Base-by-base conservation (phyloP, 2,113 vertebrate species). In the Rhizomys pruinosus region DNA sequence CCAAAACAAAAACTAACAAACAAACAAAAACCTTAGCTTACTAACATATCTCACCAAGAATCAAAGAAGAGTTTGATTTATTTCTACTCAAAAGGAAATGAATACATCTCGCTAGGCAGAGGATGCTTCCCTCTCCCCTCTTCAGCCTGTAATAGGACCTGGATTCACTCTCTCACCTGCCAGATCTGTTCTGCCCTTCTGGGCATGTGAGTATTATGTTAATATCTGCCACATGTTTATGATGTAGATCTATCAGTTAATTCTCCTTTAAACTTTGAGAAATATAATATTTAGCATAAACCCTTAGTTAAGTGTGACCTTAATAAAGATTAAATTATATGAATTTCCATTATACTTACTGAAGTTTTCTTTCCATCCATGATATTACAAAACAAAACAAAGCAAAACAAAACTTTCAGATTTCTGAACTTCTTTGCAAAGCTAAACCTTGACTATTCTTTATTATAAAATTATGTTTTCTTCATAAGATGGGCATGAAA, bases 31-130 rank as follows among this genome's bases (percentile, higher is more conserved):
- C n/a, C n/a, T 37, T 95, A 55, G 13, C 25, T 84, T 78, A 61
- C 82, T 95, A 89, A 66, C 17, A n/a, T 87, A 87, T 81, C 22
- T 94, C 95, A 85, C 10, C 12, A 82, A 13, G 17, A 96, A 79
- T 88, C 42, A 93, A 90, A 85, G 32, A 88, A 19, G 2, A 73
- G 20, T 66, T 93, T 78, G 20, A 55, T 94, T 84, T 47, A 55
- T 73, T 74, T 93, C 72, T 77, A 72, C n/a, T 85, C 23, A 71
- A 19, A 23, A 44, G 71, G 71, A 42, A 44, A 19, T 84, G 5
- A 91, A 25, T 59, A 13, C 9, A 69, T 34, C 10, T 87, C 55
- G 84, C 47, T 81, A 52, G 79, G 7, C 37, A 84, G 42, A 42
- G 1, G 34, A 34, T 12, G 47, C 66, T 64, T 44, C 2, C 5